Base-by-base conservation (phyloP, 2,888 invertebrate species). In the Meteorus colon region DNA sequence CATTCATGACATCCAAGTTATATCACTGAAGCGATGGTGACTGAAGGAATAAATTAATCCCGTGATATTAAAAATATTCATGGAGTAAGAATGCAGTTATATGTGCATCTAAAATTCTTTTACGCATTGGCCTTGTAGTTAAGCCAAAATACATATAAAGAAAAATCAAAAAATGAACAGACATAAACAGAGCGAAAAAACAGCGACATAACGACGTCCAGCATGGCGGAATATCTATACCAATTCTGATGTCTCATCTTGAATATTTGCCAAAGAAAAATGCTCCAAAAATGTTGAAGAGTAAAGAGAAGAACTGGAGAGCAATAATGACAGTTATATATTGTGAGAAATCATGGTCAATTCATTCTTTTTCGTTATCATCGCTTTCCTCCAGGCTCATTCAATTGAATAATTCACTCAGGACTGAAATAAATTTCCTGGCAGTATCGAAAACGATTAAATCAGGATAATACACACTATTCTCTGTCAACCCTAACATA, bases 201-300 rank as follows among this genome's bases (percentile, higher is more conserved):
- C 24, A 27, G 34, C 59, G 70, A 24, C 59, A 60, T 34, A 41
- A 27, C 16, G 59, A 27, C 31, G 34, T 41, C 37, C 59, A 34
- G 29, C 24, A n/a, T 45, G 48, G 31, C 6, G 29, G 19, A 48
- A 41, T n/a, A 4, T 45, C 48, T 72, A 34, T 45, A 29, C 41
- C 59, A 59, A 34, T 34, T 8, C 34, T 34, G 24, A 41, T 41
- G 24, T 45, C 12, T 16, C 41, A 45, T 62, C 45, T 31, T 48
- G 31, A 63, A 51, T 55, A 73, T 48, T 73, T 72, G 72, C 55
- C 55, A 55, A 6, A 19, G 8, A 19, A 24, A 10, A 55, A 55
- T n/a, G 6, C 2, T 16, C 29, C 3, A 62, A 31, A 31, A 62
- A 14, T 31, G 16, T 62, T 4, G 5, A 34, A 34, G 34, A 62